A percentile compares a stretch with the other conserved stretches of the same genome.
Conservation (phyloP, 2,113 vertebrate genomes). For the Ammodytes marinus region DNA sequence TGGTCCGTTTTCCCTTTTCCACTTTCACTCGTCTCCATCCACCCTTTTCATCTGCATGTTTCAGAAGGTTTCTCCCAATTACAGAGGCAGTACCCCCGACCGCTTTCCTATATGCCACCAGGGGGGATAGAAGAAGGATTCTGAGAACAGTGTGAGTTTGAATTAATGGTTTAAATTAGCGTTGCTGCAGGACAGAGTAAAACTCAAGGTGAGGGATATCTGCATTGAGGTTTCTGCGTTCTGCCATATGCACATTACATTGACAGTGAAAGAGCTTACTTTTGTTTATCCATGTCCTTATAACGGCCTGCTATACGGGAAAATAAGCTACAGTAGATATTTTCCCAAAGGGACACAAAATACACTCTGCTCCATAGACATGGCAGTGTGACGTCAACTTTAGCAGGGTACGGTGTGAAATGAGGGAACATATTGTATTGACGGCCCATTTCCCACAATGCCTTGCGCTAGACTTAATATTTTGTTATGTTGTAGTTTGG, state of each 20-base stretch:
- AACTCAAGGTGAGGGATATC: conserved; percentile 32
- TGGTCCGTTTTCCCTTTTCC: conserved; percentile 67
- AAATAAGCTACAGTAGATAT: conserved; percentile 15
- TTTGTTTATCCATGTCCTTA: conserved; percentile 3
- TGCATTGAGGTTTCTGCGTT: not conserved
- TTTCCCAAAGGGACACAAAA: conserved; percentile 6
- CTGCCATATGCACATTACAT: conserved; percentile 9
- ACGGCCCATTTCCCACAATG: too few relatives aligned
- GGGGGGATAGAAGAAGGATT: conserved; percentile 58
- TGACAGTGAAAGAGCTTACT: conserved; percentile 1
- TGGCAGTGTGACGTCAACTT: conserved; percentile 20
- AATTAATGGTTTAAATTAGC: conserved; percentile 78
- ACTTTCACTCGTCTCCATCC: conserved; percentile 58
- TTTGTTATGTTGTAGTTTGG: too few relatives aligned
- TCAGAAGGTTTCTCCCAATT: conserved; percentile 81
- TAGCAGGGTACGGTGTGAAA: conserved; percentile 14
- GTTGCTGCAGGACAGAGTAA: conserved; percentile 26
- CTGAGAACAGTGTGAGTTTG: conserved; percentile 65
- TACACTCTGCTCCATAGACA: conserved; percentile 9
- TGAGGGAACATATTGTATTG: conserved; percentile 20
- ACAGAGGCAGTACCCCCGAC: conserved; percentile 68
- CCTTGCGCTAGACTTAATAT: too few relatives aligned
- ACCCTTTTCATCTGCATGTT: conserved; percentile 82
- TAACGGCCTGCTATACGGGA: conserved; percentile 9
- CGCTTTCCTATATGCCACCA: conserved; percentile 65